Evolutionary conservation across 2,113 vertebrate species (phyloP).

Genomic region (Cardinalis cardinalis): DNA sequence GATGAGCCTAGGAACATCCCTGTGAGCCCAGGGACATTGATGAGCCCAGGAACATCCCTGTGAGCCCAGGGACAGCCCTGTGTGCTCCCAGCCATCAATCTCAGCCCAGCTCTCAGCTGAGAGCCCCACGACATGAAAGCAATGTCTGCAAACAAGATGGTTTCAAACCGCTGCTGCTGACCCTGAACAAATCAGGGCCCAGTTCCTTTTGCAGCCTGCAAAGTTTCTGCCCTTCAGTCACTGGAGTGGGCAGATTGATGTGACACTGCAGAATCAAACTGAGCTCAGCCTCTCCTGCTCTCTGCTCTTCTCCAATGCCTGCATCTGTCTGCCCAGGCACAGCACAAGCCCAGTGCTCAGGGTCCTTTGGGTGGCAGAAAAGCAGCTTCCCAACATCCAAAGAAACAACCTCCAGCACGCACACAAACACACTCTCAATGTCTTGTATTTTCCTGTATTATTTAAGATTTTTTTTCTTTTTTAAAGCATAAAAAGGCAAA

Average conservation of each 20-base stretch:
- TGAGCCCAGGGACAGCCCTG: too few relatives aligned
- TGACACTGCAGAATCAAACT: slow-evolving; percentile 56
- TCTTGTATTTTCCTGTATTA: background rate
- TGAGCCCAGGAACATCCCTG: too few relatives aligned
- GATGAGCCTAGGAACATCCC: too few relatives aligned
- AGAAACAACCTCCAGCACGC: background rate
- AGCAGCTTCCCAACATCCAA: background rate
- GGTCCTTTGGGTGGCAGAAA: background rate
- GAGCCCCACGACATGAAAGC: slow-evolving; percentile 76
- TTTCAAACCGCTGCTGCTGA: slow-evolving; percentile 71
- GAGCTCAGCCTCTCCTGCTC: slow-evolving; percentile 31
- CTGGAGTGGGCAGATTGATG: slow-evolving; percentile 61
- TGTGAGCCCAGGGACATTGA: too few relatives aligned
- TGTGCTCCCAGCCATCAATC: slow-evolving; percentile 68
- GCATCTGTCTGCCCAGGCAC: slow-evolving; percentile 25
- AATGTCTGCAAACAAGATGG: slow-evolving; percentile 76
- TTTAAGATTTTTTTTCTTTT: background rate
- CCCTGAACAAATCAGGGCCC: slow-evolving; percentile 76
- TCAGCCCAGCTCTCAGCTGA: slow-evolving; percentile 62
- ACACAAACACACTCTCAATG: rapidly evolving
- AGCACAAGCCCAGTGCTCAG: background rate
- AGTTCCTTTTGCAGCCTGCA: slow-evolving; percentile 61
- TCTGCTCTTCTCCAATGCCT: slow-evolving; percentile 31
- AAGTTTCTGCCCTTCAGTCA: slow-evolving; percentile 72
- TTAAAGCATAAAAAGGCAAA: background rate